Percentiles rank a stretch among this genome's conserved stretches.
These are phyloP conservation scores for Lasiurus cinereus DNA, from an alignment of 2,113 vertebrate genomes.

Conservation along the genomic window DNA sequence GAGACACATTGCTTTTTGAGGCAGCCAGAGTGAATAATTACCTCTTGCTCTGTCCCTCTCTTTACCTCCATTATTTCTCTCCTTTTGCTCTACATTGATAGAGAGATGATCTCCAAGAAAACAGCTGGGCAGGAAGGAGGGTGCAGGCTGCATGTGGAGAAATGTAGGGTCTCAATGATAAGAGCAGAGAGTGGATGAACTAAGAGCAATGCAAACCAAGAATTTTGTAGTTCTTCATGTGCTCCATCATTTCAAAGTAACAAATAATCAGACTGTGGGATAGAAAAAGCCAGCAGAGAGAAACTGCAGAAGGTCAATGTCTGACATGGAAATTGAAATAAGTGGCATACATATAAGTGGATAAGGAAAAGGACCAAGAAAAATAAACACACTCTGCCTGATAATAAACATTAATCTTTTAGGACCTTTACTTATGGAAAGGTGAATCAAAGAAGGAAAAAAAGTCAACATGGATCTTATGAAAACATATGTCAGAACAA, in stretches of 20 bases:
- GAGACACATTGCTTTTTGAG: not conserved
- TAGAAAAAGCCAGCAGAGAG: not conserved
- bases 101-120: not conserved
- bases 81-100: not conserved
- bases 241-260: conserved; percentile 16
- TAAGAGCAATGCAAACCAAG: not conserved
- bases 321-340: not conserved
- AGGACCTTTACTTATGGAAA: not conserved
- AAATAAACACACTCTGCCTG: not conserved
- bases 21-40: not conserved
- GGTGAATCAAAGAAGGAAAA: not conserved
- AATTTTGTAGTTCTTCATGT: not conserved
- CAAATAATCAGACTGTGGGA: not conserved
- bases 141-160: not conserved
- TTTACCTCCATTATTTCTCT: not conserved
- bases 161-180: not conserved
- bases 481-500: not conserved
- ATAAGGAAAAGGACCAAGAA: not conserved
- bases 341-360: not conserved
- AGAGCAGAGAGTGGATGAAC: not conserved
- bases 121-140: not conserved
- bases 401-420: not conserved
- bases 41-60: not conserved
- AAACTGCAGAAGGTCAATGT: not conserved
- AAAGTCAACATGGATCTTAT: not conserved